Percentiles rank a stretch among this genome's conserved stretches.
phyloP scores from a whole-genome alignment of 2,888 invertebrate species.

The Drosophila neonasuta region DNA sequence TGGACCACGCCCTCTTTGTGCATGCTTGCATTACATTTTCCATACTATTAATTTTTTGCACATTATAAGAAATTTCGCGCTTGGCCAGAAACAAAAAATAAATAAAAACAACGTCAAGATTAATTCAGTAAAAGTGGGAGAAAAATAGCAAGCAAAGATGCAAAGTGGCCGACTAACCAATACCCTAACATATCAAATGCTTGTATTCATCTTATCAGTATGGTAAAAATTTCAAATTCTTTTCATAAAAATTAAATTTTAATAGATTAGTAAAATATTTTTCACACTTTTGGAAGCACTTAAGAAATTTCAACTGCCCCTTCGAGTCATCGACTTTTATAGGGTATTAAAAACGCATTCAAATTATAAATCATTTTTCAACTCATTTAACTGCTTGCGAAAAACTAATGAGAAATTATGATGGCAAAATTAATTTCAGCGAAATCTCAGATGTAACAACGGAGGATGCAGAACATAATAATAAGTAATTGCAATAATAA shows the following conservation, averaged over 20 bases:
- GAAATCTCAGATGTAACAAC: conserved; percentile 38
- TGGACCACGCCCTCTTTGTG: conserved; percentile 22
- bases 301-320: neutral
- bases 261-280: too few relatives aligned
- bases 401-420: conserved; percentile 64
- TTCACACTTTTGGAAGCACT: too few relatives aligned
- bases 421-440: conserved; percentile 65
- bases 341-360: conserved; percentile 30
- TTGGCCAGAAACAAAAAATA: conserved; percentile 23
- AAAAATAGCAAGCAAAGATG: neutral
- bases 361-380: conserved; percentile 70
- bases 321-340: neutral
- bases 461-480: conserved; percentile 22
- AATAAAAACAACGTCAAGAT: conserved; percentile 11
- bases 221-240: too few relatives aligned
- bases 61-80: conserved; percentile 45
- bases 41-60: conserved; percentile 64
- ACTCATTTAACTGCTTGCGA: conserved; percentile 68
- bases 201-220: too few relatives aligned
- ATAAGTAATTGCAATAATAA: conserved; percentile 23
- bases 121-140: conserved; percentile 7
- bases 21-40: conserved; percentile 60
- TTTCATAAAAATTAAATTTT: too few relatives aligned
- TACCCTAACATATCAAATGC: neutral
- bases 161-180: neutral